Conservation (phyloP, 2,113 vertebrate species). For the Pao palembangensis region DNA sequence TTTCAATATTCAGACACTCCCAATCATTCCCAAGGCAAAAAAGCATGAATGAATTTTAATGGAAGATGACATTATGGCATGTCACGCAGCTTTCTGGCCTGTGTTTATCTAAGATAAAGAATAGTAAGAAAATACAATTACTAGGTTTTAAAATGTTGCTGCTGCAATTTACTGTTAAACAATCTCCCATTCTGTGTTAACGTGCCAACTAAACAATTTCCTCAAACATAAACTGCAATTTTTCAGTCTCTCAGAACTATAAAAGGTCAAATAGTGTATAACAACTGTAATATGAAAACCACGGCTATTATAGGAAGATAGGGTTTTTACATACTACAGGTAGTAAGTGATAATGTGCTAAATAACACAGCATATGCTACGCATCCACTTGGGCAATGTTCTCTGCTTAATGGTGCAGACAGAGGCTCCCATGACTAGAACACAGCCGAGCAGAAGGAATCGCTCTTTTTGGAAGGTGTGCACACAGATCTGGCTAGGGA, state of each 20-base stretch:
- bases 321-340: neutral
- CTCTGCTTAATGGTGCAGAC: conserved; percentile 54
- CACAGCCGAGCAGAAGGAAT: conserved; percentile 59
- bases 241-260: neutral
- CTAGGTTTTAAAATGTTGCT: neutral
- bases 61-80: neutral
- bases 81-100: too few species aligned
- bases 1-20: too few species aligned
- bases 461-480: conserved; percentile 53
- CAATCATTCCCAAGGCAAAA: too few species aligned
- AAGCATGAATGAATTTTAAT: too few species aligned
- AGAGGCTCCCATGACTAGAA: conserved; percentile 56
- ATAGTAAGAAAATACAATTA: too few species aligned
- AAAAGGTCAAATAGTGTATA: neutral
- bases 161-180: neutral
- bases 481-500: conserved; percentile 49
- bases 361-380: conserved; percentile 26
- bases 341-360: conserved; percentile 12
- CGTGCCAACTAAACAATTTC: too few species aligned
- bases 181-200: too few species aligned
- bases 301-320: neutral
- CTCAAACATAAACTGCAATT: too few species aligned
- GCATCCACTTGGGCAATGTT: conserved; percentile 29
- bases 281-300: neutral
- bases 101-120: too few species aligned